Evolutionary conservation across 1,140 invertebrate genomes (phyloP).

Genomic region (Oedothorax gibbosus): DNA sequence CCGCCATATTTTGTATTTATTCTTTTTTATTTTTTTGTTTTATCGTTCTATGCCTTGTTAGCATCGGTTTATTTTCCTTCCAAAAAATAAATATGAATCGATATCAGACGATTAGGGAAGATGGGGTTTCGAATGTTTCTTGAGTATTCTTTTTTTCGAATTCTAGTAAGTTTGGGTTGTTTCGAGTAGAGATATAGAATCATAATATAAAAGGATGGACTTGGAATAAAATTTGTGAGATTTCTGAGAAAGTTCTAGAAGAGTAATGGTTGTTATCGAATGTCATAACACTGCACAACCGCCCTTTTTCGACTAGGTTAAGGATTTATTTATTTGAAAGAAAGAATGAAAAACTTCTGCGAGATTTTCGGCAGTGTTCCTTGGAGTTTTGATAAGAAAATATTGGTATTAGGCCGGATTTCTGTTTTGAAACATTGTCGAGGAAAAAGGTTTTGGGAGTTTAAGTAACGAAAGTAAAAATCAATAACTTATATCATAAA

Average conservation of each 20-base stretch:
- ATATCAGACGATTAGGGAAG: conserved; percentile 6
- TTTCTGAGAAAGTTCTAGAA: no score
- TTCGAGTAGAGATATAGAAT: no score
- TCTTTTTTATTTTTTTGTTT: neutral
- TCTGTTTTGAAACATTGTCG: neutral
- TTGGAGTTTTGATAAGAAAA: neutral
- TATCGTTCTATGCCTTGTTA: neutral
- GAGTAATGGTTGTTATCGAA: no score
- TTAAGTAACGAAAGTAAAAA: no score
- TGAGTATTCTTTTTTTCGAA: no score
- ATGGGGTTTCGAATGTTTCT: neutral
- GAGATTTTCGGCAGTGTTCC: no score
- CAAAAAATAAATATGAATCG: conserved; percentile 4
- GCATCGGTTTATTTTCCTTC: neutral
- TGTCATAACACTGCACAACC: no score
- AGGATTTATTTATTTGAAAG: neutral
- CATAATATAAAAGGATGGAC: no score
- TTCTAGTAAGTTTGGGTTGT: neutral
- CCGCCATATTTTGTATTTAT: neutral
- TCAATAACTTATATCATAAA: no score
- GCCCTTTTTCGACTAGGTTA: neutral
- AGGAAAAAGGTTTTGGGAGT: neutral
- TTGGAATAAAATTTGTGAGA: no score
- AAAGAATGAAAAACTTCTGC: neutral
- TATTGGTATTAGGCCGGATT: neutral